Conservation (phyloP, 2,888 invertebrate genomes). For the Ophioninae sp. region DNA sequence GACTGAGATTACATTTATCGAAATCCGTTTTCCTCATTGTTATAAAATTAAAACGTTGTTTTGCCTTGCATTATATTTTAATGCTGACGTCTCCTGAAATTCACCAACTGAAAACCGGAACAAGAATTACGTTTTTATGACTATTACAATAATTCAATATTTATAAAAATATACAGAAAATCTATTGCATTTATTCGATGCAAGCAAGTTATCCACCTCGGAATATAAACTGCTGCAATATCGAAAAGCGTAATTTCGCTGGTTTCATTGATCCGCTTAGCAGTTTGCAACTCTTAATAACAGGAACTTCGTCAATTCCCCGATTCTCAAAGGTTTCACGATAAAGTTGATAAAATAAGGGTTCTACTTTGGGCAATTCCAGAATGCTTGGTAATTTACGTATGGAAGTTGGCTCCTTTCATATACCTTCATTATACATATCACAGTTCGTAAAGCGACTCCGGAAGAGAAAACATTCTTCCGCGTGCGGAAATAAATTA, state of each 20-base stretch:
- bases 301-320: not conserved
- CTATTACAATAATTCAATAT: no score
- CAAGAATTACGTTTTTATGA: no score
- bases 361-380: not conserved
- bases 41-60: no score
- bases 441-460: not conserved
- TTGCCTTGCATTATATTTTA: no score
- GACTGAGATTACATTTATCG: no score
- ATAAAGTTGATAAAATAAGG: not conserved
- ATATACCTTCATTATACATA: constrained; percentile 15
- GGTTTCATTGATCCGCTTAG: not conserved
- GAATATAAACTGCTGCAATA: no score
- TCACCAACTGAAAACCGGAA: no score
- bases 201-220: no score
- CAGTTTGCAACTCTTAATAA: not conserved
- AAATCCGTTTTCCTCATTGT: no score
- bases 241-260: not conserved
- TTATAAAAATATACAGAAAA: not conserved
- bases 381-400: not conserved
- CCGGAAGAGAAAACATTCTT: not conserved
- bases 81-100: no score
- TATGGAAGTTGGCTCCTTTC: not conserved
- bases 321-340: not conserved
- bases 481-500: constrained; percentile 20
- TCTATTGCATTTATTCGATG: no score